Conservation (phyloP, 2,113 vertebrate genomes). For the Aegypius monachus region DNA sequence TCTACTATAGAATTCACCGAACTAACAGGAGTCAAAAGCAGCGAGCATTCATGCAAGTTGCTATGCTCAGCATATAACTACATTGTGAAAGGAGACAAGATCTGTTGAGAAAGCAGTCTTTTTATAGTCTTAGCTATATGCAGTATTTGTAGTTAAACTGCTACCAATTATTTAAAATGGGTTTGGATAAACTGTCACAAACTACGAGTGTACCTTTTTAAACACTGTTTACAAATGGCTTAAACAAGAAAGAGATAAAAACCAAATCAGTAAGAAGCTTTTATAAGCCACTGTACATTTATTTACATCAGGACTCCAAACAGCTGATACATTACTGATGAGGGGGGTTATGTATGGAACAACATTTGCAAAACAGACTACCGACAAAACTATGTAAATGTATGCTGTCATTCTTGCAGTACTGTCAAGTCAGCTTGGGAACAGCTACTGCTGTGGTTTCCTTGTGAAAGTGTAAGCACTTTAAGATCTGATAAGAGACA, state of each 20-base stretch:
- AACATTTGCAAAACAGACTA: conserved; percentile 3
- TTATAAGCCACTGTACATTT: not conserved
- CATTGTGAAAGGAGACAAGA: not conserved
- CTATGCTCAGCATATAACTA: not conserved
- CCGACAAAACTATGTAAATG: not conserved
- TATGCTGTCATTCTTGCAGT: not conserved
- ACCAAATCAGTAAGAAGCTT: not conserved
- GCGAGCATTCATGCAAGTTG: not conserved
- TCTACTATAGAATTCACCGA: not conserved
- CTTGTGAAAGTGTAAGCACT: conserved; percentile 47
- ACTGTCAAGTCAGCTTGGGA: conserved; percentile 47
- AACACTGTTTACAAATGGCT: not conserved
- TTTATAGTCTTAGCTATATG: not conserved
- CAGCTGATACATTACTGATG: not conserved
- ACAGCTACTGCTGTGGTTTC: conserved; percentile 48
- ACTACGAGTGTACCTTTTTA: not conserved
- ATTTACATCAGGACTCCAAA: not conserved
- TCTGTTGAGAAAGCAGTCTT: not conserved
- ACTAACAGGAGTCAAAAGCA: not conserved
- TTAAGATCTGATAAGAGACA: conserved; percentile 33
- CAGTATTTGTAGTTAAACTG: not conserved
- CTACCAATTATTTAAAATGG: not conserved
- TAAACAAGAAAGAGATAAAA: not conserved
- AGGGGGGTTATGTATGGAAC: not conserved
- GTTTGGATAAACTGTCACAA: not conserved